These are phyloP conservation scores for Stichodactyla mertensii DNA, from an alignment of 64 coral and sea anemone genomes.

Conservation along the genomic window DNA sequence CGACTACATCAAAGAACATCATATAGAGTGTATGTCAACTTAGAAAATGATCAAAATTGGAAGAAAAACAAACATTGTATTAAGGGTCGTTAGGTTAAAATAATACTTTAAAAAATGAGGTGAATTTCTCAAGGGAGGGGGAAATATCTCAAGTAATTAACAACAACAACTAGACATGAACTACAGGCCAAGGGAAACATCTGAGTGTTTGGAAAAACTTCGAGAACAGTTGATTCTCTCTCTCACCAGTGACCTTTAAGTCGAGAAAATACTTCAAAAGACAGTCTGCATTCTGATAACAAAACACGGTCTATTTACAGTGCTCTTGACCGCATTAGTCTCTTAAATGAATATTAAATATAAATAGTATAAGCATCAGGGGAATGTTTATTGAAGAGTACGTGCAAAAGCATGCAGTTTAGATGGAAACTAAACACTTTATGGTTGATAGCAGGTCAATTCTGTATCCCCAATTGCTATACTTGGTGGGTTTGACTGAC, in stretches of 20 bases:
- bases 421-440: neutral
- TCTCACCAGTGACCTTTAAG: neutral
- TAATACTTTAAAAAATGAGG: neutral
- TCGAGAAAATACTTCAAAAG: neutral
- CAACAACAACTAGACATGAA: neutral
- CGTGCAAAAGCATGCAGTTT: neutral
- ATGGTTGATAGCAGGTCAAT: neutral
- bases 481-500: neutral
- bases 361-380: slow-evolving; percentile 1
- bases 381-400: slow-evolving; percentile 6
- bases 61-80: slow-evolving; percentile 10
- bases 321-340: slow-evolving; percentile 17
- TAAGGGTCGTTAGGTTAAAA: slow-evolving; percentile 12
- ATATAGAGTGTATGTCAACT: neutral
- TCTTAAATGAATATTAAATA: slow-evolving; percentile 11
- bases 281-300: neutral
- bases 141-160: slow-evolving; percentile 8
- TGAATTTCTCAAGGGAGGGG: neutral
- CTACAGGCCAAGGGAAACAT: neutral
- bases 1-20: neutral
- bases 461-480: neutral
- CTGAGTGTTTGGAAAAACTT: neutral
- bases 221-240: neutral
- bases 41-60: neutral
- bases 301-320: slow-evolving; percentile 17